These are phyloP conservation scores for Cyanistes caeruleus DNA, from an alignment of 2,113 vertebrate species.

Conservation along the genomic window DNA sequence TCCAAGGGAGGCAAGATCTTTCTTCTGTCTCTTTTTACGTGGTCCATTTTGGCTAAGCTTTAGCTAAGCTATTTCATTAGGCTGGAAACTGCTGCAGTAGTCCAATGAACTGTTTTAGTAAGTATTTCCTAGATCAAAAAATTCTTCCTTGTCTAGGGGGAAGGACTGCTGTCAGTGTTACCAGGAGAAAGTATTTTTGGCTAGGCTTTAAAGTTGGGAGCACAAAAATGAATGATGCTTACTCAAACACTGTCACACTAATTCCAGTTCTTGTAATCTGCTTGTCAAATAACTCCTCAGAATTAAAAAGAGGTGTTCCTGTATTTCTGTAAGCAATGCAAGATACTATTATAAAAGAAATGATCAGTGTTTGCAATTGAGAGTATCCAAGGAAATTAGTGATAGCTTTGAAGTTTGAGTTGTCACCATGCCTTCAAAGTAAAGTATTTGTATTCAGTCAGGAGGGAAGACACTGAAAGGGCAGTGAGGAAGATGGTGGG, in stretches of 20 bases:
- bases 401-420: not conserved
- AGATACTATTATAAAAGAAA: not conserved
- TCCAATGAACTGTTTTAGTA: not conserved
- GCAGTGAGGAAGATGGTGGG: not conserved
- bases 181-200: not conserved
- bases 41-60: not conserved
- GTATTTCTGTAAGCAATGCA: not conserved
- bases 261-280: not conserved
- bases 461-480: not conserved
- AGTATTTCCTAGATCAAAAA: not conserved
- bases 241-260: not conserved
- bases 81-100: not conserved
- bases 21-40: not conserved
- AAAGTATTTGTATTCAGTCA: not conserved
- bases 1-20: not conserved
- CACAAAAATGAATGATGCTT: not conserved
- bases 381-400: not conserved
- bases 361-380: not conserved
- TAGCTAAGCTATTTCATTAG: not conserved
- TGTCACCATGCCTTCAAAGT: not conserved
- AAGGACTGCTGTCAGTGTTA: not conserved
- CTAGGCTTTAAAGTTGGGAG: not conserved
- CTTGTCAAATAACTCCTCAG: not conserved
- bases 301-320: not conserved
- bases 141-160: not conserved